Base-by-base conservation (phyloP, 2,888 invertebrate species). In the Torymus aiolomorphi region DNA sequence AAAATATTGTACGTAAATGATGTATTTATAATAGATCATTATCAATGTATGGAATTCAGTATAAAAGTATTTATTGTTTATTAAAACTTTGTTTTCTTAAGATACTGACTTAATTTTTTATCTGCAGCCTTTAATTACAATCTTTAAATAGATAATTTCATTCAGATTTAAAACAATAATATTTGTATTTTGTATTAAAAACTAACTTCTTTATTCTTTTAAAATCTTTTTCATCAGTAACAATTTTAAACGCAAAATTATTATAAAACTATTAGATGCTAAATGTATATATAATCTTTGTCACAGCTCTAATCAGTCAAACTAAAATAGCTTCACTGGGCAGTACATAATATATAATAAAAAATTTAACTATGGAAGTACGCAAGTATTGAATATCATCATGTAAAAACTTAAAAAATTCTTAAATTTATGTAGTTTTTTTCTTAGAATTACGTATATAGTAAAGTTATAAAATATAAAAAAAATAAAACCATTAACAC, bases 31-130 rank as follows among this genome's bases (percentile, higher is more conserved):
- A 75, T 80, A 75, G 65, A 72, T 82, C 49, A 67, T 78, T 66
- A 18, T 79, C 24, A 62, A 71, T 80, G 71, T 80, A 78, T 54
- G 51, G 73, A 56, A 78, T 24, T 72, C 61, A 81, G 71, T 69
- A 80, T 77, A 72, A 78, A 78, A 76, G 52, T 80, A 80, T 78
- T 75, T 77, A 77, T 76, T 79, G 62, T 80, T 82, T 78, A 82
- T 80, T 82, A 82, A 80, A 81, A n/a, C 71, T 57, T 79, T 76
- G 73, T 76, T 82, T 77, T 82, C 66, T 63, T 75, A 62, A 78
- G 63, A 75, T 59, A 4, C 31, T 69, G 67, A 8, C 54, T 74
- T 78, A 75, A 8, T 78, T 63, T 74, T 80, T 74, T 69, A 0
- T 54, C 1, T 14, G 49, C 11, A 18, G 18, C 42, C 42, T 62